Conservation (phyloP, 2,797 vertebrate species). For the Dendrocincla tyrannina region DNA sequence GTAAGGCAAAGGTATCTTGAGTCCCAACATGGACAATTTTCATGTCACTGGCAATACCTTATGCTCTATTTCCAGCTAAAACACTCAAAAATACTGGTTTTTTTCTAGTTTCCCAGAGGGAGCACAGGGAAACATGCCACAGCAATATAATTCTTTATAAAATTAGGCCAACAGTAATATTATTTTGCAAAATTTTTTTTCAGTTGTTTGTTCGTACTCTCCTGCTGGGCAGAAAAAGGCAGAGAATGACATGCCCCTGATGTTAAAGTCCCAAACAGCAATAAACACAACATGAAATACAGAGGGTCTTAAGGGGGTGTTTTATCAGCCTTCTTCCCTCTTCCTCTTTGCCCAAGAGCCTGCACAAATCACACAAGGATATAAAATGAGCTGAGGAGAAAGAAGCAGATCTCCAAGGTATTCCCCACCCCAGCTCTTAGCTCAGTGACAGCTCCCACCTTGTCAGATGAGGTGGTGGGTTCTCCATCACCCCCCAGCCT, state of each 20-base stretch:
- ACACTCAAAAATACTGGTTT: background rate
- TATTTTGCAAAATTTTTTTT: slow-evolving; percentile 12
- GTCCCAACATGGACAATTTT: background rate
- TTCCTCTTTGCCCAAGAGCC: background rate
- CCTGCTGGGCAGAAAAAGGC: background rate
- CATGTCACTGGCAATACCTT: background rate
- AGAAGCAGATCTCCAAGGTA: background rate
- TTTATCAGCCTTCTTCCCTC: slow-evolving; percentile 17
- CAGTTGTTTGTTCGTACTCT: slow-evolving; percentile 33
- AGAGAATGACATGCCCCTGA: background rate
- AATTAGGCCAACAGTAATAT: slow-evolving; percentile 54
- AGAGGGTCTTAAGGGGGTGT: background rate
- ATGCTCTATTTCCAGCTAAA: background rate
- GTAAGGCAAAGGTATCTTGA: background rate
- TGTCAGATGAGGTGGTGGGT: background rate
- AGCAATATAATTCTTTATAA: slow-evolving; percentile 2
- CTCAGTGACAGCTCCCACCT: background rate
- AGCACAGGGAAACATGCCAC: slow-evolving; percentile 10
- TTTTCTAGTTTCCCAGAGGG: background rate
- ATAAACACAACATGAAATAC: slow-evolving; percentile 20
- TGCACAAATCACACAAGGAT: background rate
- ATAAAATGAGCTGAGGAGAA: background rate
- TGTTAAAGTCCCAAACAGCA: background rate
- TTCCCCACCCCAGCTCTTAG: background rate
- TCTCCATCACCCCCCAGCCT: background rate